These are phyloP conservation scores for Cecidostiba fungosa DNA, from an alignment of 2,888 invertebrate genomes.

Conservation along the genomic window DNA sequence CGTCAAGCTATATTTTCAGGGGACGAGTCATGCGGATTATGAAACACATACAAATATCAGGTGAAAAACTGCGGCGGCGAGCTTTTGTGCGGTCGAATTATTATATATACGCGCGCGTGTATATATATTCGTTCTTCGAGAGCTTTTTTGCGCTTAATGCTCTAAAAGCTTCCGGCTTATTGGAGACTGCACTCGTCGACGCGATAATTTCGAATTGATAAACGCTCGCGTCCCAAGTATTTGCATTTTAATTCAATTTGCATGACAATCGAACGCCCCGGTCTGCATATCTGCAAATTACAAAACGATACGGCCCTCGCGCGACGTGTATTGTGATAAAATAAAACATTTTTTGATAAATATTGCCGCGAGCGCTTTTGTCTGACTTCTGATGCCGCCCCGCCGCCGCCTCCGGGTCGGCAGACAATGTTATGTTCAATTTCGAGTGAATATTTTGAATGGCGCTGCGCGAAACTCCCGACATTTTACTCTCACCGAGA, in stretches of 20 bases:
- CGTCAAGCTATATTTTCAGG: neutral
- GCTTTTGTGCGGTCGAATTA: constrained; percentile 42
- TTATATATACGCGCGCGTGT: neutral
- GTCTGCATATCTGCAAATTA: neutral
- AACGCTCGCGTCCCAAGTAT: neutral
- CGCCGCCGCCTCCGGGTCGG: neutral
- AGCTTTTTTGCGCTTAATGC: constrained; percentile 16
- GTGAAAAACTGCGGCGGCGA: neutral
- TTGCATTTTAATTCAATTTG: constrained; percentile 7
- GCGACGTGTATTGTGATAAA: neutral
- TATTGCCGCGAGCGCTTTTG: neutral
- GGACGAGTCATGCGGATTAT: no score
- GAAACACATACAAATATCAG: no score
- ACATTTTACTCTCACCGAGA: neutral
- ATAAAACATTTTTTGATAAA: constrained; percentile 8
- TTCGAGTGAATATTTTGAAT: neutral
- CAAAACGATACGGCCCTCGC: neutral
- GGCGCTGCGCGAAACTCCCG: neutral
- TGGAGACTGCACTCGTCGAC: neutral
- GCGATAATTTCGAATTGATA: constrained; percentile 24
- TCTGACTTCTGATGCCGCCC: neutral
- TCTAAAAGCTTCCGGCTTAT: constrained; percentile 19
- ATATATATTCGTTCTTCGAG: constrained; percentile 28
- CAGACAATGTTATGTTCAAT: neutral
- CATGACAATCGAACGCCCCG: neutral